phyloP scores from a whole-genome alignment of 2,113 vertebrate species.

The Channa argus region DNA sequence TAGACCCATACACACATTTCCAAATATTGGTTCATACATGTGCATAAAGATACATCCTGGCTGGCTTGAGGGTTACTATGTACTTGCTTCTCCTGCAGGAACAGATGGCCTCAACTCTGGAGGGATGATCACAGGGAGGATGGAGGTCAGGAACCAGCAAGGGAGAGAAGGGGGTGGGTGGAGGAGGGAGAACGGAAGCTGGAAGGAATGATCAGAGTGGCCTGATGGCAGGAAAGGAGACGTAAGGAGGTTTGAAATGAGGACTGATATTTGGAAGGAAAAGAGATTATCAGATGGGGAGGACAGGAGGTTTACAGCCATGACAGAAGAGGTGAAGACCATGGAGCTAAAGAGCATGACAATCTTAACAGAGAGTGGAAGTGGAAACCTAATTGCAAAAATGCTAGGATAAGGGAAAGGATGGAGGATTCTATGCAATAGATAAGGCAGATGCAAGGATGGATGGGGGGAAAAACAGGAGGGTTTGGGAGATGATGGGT shows the following conservation, averaged over 20 bases:
- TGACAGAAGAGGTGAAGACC: conserved; percentile 25
- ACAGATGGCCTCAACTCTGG: conserved; percentile 82
- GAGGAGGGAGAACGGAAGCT: conserved; percentile 11
- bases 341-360: conserved; percentile 6
- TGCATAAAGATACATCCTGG: conserved; percentile 53
- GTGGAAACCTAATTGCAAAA: conserved; percentile 33
- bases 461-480: conserved; percentile 30
- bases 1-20: neutral
- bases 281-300: conserved; percentile 29
- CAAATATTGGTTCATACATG: conserved; percentile 44
- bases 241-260: conserved; percentile 46
- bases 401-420: neutral
- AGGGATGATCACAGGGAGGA: conserved; percentile 79
- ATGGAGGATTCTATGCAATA: conserved; percentile 20
- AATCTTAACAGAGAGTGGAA: conserved; percentile 1
- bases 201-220: conserved; percentile 65
- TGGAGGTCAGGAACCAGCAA: conserved; percentile 78
- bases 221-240: conserved; percentile 55
- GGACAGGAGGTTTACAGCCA: conserved; percentile 11
- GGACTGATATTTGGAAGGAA: conserved; percentile 55
- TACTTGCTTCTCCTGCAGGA: conserved; percentile 73
- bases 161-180: conserved; percentile 29
- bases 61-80: conserved; percentile 37
- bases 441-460: conserved; percentile 23
- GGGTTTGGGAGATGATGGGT: conserved; percentile 21